Base-by-base conservation (phyloP, 2,113 vertebrate genomes). In the Piaya cayana region DNA sequence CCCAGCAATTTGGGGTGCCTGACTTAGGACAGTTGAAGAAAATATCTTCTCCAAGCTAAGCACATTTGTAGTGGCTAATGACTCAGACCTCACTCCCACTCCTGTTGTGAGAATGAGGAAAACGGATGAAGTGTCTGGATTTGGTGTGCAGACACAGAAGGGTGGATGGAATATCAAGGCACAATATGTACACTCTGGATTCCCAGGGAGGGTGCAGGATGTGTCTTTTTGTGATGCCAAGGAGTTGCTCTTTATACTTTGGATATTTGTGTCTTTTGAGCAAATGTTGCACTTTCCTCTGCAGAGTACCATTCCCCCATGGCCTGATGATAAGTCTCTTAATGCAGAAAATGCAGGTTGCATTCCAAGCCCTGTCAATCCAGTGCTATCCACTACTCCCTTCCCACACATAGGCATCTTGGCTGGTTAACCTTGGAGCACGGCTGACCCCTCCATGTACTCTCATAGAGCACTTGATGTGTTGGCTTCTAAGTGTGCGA, bases 361-460 rank as follows among this genome's bases (percentile, higher is more conserved):
- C 85, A 88, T 82, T 96, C 93, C 93, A 93, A 95, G 79, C 53
- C 82, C 93, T 92, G 94, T 94, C 94, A 96, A 90, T 96, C 86
- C 75, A 11, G 18, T 2, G 21, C 49, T 88, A 29, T 82, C 67
- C 2, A 0, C 71, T 69, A 79, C 0, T 0, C 85, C 45, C n/a
- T 53, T 65, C 64, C 67, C 67, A 60, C 47, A 82, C 21, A 18
- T 16, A 0, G 42, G 3, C 58, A 64, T 88, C 91, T 69, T 72
- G 82, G 53, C 58, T 93, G 64, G 52, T 87, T 68, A 86, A 55
- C 86, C 60, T 87, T 7, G 12, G 52, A 56, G 43, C 75, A 87
- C 18, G 10, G 47, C 74, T 2, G 4, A 58, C 26, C 19, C 32
- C 60, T 79, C 50, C 7, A 1, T 23, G n/a, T 74, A 56, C 52